Evolutionary conservation across 2,113 vertebrate species (phyloP).

Genomic region (Solea senegalensis): DNA sequence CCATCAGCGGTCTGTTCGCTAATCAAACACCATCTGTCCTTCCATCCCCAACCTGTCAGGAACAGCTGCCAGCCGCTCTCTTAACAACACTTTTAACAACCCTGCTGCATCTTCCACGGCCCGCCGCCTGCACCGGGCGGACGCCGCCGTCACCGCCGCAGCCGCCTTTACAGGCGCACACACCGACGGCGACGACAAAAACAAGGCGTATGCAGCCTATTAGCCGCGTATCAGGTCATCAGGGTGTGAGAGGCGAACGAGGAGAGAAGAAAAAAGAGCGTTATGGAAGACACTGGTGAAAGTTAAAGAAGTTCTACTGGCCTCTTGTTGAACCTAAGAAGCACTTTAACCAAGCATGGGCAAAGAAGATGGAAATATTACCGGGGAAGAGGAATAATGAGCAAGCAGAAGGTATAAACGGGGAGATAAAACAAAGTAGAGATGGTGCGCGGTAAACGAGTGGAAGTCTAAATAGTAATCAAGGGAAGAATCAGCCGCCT

Average conservation of each 20-base stretch:
- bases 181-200: conserved; percentile 6
- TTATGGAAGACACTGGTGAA: not conserved
- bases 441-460: conserved; percentile 74
- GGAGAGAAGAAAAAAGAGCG: conserved; percentile 48
- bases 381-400: conserved; percentile 54
- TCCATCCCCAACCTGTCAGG: conserved; percentile 99
- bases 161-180: conserved; percentile 45
- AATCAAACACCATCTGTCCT: conserved; percentile 99
- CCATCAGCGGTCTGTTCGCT: conserved; percentile 91
- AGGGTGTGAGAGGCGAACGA: not conserved
- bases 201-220: not conserved
- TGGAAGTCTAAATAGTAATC: conserved; percentile 93
- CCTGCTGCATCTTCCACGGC: conserved; percentile 90
- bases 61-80: conserved; percentile 99
- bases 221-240: not conserved
- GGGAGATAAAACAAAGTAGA: conserved; percentile 68
- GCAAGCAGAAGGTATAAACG: conserved; percentile 57
- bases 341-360: conserved; percentile 18
- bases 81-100: conserved; percentile 99
- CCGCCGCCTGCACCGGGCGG: conserved; percentile 48
- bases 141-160: conserved; percentile 37
- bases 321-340: conserved; percentile 63
- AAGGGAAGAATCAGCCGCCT: conserved; percentile 95
- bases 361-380: conserved; percentile 56
- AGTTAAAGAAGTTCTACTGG: conserved; percentile 30